Evolutionary conservation across 2,797 vertebrate species (phyloP).

Genomic region (Amblyopsis hoosieri): DNA sequence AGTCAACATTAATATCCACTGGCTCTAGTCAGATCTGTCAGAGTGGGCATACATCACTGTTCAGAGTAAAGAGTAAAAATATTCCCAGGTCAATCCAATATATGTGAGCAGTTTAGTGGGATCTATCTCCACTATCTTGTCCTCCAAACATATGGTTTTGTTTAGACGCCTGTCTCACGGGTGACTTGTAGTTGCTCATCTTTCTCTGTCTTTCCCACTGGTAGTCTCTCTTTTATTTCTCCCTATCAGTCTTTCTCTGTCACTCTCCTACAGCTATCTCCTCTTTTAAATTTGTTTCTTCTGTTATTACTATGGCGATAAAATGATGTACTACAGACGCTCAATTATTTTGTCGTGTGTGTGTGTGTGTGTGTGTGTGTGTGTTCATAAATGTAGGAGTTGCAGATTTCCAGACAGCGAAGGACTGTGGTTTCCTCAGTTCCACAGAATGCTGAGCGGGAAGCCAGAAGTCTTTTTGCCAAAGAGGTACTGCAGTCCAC

Average conservation of each 20-base stretch:
- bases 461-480: conserved; percentile 92
- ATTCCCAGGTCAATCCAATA: conserved; percentile 12
- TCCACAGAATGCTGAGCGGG: conserved; percentile 89
- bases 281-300: neutral
- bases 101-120: conserved; percentile 5
- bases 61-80: conserved; percentile 4
- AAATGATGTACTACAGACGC: conserved; percentile 1
- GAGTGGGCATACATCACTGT: conserved; percentile 24
- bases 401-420: conserved; percentile 84
- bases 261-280: neutral
- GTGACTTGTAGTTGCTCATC: neutral
- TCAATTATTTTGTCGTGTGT: conserved; percentile 1
- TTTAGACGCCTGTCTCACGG: conserved; percentile 23
- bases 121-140: conserved; percentile 21
- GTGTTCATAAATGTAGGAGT: conserved; percentile 75
- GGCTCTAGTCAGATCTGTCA: conserved; percentile 7
- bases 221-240: neutral
- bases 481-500: conserved; percentile 84
- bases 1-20: conserved; percentile 7
- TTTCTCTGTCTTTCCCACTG: neutral
- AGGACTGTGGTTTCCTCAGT: conserved; percentile 88
- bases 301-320: conserved; percentile 1
- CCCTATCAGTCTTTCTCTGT: neutral
- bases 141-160: conserved; percentile 54
- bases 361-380: neutral